A percentile compares a stretch with the other conserved stretches of the same genome.
These are phyloP conservation scores for Drosophila atroscutellata DNA, from an alignment of 2,888 invertebrate species.

Conservation along the genomic window DNA sequence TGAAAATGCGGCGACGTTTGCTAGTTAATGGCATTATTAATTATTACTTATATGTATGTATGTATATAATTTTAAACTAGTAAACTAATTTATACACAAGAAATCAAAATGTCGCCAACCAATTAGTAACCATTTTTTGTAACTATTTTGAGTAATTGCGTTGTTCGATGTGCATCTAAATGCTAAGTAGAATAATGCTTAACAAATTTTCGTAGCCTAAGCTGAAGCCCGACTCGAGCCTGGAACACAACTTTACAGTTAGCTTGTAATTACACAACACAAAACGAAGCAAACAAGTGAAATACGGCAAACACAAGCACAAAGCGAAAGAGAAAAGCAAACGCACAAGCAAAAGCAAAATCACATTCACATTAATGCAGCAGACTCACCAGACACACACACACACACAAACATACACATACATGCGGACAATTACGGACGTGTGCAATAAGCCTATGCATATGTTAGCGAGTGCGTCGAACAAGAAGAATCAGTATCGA, in stretches of 20 bases:
- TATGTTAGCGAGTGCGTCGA: neutral
- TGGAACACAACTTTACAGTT: slow-evolving; percentile 48
- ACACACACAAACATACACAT: neutral
- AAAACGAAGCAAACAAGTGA: slow-evolving; percentile 1
- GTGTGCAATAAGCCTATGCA: neutral
- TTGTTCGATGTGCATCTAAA: slow-evolving; percentile 50
- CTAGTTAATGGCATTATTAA: slow-evolving; percentile 49
- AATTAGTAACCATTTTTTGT: slow-evolving; percentile 70
- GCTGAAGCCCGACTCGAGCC: slow-evolving; percentile 12
- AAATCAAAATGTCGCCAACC: slow-evolving; percentile 67
- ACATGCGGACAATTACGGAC: neutral
- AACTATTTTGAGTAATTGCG: slow-evolving; percentile 62
- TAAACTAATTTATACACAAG: slow-evolving; percentile 65
- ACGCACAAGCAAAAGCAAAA: neutral
- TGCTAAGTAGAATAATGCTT: slow-evolving; percentile 43
- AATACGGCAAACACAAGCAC: slow-evolving; percentile 6
- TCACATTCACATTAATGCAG: slow-evolving; percentile 6
- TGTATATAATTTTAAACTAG: slow-evolving; percentile 69
- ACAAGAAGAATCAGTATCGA: neutral
- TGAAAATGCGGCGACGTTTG: slow-evolving; percentile 26
- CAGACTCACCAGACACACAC: slow-evolving; percentile 1
- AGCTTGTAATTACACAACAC: slow-evolving; percentile 42
- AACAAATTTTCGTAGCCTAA: slow-evolving; percentile 21
- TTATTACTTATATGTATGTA: slow-evolving; percentile 27
- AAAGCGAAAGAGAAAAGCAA: slow-evolving; percentile 5